Conservation (phyloP, 2,888 invertebrate species). For the Dasysyrphus tricinctus region DNA sequence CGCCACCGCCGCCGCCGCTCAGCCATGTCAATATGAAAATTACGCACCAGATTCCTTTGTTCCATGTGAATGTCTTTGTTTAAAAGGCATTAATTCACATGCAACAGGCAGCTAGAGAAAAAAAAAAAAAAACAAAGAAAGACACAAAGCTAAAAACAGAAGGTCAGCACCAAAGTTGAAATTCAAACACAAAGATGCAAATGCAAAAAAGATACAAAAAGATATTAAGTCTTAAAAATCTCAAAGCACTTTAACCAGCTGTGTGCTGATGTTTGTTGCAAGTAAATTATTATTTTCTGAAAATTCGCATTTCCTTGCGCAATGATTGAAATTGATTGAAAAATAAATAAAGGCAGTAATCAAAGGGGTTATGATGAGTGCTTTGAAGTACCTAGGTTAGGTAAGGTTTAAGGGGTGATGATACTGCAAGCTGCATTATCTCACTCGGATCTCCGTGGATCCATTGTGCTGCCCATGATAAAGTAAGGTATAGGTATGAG, state of each 20-base stretch:
- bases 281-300: conserved; percentile 60
- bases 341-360: conserved; percentile 7
- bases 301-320: conserved; percentile 72
- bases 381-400: neutral
- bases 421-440: too few relatives aligned
- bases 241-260: conserved; percentile 49
- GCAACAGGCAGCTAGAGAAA: conserved; percentile 8
- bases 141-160: conserved; percentile 33
- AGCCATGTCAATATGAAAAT: conserved; percentile 55
- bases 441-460: too few relatives aligned
- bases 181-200: conserved; percentile 32
- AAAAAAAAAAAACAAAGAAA: conserved; percentile 5
- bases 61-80: conserved; percentile 27
- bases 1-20: neutral
- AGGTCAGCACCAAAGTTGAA: conserved; percentile 64
- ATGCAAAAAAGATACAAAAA: conserved; percentile 28
- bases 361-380: neutral
- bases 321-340: conserved; percentile 44
- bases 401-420: too few relatives aligned
- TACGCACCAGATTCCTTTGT: conserved; percentile 60
- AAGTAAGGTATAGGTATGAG: too few relatives aligned
- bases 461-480: too few relatives aligned
- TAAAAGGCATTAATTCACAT: conserved; percentile 19
- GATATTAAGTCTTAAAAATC: conserved; percentile 27
- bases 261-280: conserved; percentile 36